Conservation (phyloP, 92 coral and sea anemone species). For the Pocillopora grandis region DNA sequence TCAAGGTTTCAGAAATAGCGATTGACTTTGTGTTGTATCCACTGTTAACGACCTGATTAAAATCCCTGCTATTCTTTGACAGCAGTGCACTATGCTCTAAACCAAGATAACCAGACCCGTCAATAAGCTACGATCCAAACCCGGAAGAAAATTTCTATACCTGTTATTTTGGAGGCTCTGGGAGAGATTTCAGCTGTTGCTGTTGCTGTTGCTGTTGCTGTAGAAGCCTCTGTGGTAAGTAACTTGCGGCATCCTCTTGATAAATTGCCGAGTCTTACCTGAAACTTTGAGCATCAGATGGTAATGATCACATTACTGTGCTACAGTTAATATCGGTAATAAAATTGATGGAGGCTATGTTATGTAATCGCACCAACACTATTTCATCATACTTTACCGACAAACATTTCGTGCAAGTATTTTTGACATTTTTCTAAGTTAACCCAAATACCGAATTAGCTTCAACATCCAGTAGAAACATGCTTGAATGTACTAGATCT, state of each 20-base stretch:
- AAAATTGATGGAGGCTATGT: neutral
- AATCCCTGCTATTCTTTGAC: too few species aligned
- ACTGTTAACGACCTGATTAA: too few species aligned
- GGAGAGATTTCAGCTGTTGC: conserved; percentile 58
- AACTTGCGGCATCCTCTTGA: conserved; percentile 48
- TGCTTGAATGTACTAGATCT: too few species aligned
- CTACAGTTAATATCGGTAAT: too few species aligned
- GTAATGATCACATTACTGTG: too few species aligned
- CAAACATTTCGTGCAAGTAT: neutral
- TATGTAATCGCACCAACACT: conserved; percentile 4
- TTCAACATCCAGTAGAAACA: neutral
- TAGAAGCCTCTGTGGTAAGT: conserved; percentile 46
- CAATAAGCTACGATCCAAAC: too few species aligned
- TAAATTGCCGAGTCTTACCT: conserved; percentile 23
- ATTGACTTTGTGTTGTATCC: too few species aligned
- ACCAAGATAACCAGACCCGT: too few species aligned
- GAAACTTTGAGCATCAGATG: neutral
- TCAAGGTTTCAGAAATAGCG: too few species aligned
- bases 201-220: conserved; percentile 41
- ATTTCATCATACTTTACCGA: neutral
- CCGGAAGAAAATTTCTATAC: neutral
- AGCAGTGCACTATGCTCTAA: too few species aligned
- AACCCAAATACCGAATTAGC: too few species aligned
- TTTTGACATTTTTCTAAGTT: too few species aligned
- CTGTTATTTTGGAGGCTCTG: conserved; percentile 68